Conservation (phyloP, 64 coral and sea anemone genomes). For the Platygyra sinensis region DNA sequence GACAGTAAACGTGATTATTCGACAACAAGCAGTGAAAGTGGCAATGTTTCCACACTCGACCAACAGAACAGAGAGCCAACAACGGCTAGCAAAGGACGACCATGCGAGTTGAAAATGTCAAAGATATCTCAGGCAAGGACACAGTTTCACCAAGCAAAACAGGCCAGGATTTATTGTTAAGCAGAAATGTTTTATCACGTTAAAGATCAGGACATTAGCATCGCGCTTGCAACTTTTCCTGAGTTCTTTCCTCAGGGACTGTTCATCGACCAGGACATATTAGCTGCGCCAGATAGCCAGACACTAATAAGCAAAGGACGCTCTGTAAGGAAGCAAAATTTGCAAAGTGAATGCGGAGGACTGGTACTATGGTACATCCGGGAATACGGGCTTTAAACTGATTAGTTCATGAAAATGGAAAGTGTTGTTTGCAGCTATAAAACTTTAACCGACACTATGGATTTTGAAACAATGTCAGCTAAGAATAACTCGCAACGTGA, state of each 20-base stretch:
- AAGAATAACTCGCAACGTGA: too few relatives aligned
- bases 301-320: neutral
- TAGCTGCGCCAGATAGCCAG: neutral
- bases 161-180: neutral
- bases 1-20: neutral
- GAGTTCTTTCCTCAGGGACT: conserved; percentile 22
- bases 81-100: neutral
- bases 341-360: conserved; percentile 17
- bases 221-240: conserved; percentile 21
- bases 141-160: neutral
- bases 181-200: neutral
- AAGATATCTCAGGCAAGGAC: neutral
- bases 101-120: neutral
- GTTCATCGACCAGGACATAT: neutral
- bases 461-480: too few relatives aligned
- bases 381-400: conserved; percentile 17
- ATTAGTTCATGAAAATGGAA: neutral
- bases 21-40: neutral
- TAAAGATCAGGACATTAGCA: neutral
- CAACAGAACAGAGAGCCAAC: neutral
- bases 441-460: too few relatives aligned
- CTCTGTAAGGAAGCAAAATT: neutral
- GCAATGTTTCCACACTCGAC: neutral
- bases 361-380: conserved; percentile 29
- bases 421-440: too few relatives aligned